Conservation (phyloP, 2,888 invertebrate species). For the Timandra comae region DNA sequence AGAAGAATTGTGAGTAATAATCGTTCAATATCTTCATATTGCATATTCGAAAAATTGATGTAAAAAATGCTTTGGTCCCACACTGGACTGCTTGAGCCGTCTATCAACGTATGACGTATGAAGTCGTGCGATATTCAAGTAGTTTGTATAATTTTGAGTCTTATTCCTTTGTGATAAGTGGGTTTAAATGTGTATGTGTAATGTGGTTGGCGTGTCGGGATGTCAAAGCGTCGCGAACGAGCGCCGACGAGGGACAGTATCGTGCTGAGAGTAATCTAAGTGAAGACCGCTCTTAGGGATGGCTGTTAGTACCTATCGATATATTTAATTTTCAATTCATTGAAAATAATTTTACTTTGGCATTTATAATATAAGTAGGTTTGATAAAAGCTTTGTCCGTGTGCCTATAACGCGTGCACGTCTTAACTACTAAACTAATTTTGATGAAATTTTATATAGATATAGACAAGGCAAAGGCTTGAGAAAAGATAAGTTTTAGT, state of each 20-base stretch:
- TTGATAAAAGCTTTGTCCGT: too few species aligned
- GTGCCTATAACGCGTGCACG: too few species aligned
- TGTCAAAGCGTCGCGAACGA: slow-evolving; percentile 76
- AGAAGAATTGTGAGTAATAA: slow-evolving; percentile 49
- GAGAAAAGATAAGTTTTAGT: too few species aligned
- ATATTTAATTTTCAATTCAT: not conserved
- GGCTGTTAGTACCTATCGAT: too few species aligned
- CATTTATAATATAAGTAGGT: too few species aligned
- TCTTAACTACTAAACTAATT: too few species aligned
- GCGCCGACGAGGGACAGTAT: slow-evolving; percentile 74
- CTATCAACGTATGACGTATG: slow-evolving; percentile 71
- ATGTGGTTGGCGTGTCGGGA: slow-evolving; percentile 55
- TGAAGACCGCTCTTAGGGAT: slow-evolving; percentile 55
- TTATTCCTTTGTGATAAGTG: slow-evolving; percentile 24
- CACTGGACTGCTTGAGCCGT: slow-evolving; percentile 57
- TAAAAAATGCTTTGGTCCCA: slow-evolving; percentile 47
- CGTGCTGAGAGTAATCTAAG: slow-evolving; percentile 76
- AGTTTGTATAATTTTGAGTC: slow-evolving; percentile 19
- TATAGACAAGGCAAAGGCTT: too few species aligned
- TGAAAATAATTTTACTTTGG: too few species aligned
- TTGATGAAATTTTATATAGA: too few species aligned
- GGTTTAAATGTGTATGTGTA: slow-evolving; percentile 18
- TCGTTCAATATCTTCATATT: slow-evolving; percentile 70
- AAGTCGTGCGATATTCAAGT: slow-evolving; percentile 26
- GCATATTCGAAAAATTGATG: slow-evolving; percentile 53